Evolutionary conservation across 2,888 invertebrate genomes (phyloP).

Genomic region (Meiosimyza platycephala): DNA sequence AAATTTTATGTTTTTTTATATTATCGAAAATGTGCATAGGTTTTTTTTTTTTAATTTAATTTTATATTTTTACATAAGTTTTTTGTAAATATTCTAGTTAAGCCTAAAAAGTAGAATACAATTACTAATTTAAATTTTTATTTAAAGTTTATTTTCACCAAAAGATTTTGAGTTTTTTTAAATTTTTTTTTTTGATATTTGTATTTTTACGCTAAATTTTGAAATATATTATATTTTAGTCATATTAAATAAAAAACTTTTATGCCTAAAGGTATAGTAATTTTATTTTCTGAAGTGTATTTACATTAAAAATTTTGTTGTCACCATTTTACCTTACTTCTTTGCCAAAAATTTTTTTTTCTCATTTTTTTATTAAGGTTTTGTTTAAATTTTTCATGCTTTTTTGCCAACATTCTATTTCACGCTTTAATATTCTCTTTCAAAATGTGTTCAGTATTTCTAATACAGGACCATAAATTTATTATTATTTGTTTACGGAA

Average conservation of each 20-base stretch:
- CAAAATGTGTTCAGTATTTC: no score
- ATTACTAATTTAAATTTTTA: not conserved
- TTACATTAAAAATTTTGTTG: constrained; percentile 13
- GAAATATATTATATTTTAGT: constrained; percentile 37
- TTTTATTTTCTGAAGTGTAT: constrained; percentile 41
- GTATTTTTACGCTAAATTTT: constrained; percentile 44
- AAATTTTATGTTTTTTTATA: constrained; percentile 28
- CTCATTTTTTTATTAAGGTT: not conserved
- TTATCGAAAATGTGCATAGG: constrained; percentile 34
- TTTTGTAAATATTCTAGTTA: constrained; percentile 54
- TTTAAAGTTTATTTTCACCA: constrained; percentile 32
- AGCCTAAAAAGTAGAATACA: constrained; percentile 45
- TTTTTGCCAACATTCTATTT: no score
- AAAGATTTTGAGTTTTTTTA: constrained; percentile 41
- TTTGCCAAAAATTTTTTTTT: not conserved
- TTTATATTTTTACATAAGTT: constrained; percentile 50
- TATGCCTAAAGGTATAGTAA: constrained; percentile 43
- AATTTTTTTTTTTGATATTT: constrained; percentile 41
- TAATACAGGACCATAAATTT: no score
- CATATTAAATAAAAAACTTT: constrained; percentile 46
- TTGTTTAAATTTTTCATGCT: not conserved
- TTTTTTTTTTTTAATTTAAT: constrained; percentile 36
- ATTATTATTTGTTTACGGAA: no score
- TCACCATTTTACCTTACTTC: constrained; percentile 27
- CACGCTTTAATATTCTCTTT: no score